phyloP scores from a whole-genome alignment of 2,797 vertebrate genomes.

The Thamnophis elegans region DNA sequence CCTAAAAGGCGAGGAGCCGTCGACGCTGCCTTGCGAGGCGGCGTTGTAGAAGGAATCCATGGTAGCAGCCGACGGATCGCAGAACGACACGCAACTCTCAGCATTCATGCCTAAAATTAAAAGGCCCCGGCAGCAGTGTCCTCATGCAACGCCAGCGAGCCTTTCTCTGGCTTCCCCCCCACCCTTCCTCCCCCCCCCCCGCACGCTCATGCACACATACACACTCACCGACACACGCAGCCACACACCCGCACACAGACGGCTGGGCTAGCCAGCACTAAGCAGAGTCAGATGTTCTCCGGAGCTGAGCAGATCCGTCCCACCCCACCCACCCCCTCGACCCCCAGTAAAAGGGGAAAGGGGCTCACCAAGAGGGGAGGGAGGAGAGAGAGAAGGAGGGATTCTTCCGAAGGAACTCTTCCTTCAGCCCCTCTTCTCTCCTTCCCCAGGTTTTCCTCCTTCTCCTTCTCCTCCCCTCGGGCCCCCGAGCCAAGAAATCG shows the following conservation, averaged over 20 bases:
- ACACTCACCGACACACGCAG: neutral
- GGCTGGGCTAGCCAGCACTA: constrained; percentile 84
- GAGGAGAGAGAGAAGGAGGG: constrained; percentile 47
- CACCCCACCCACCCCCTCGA: constrained; percentile 60
- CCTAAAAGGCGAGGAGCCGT: constrained; percentile 89
- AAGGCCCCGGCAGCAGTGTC: constrained; percentile 64
- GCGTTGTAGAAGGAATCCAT: constrained; percentile 98
- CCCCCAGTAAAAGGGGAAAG: constrained; percentile 74
- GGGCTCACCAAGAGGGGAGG: constrained; percentile 31
- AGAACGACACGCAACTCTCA: constrained; percentile 93
- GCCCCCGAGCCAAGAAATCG: constrained; percentile 39
- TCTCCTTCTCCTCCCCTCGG: too few species aligned
- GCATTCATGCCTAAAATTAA: constrained; percentile 89
- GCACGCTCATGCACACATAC: constrained; percentile 48
- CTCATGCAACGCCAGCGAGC: constrained; percentile 68
- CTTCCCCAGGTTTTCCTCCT: too few species aligned
- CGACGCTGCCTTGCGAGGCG: constrained; percentile 85
- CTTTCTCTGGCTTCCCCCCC: constrained; percentile 50
- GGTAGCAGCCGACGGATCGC: constrained; percentile 82
- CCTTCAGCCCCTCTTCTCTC: constrained; percentile 7
- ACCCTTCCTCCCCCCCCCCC: neutral
- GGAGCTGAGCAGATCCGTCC: constrained; percentile 83
- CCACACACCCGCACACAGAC: constrained; percentile 53
- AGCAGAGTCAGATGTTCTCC: constrained; percentile 90
- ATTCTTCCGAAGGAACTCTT: constrained; percentile 37